Percentiles rank a stretch among this genome's conserved stretches.
Conservation (phyloP, 2,113 vertebrate species). For the Casuarius casuarius region DNA sequence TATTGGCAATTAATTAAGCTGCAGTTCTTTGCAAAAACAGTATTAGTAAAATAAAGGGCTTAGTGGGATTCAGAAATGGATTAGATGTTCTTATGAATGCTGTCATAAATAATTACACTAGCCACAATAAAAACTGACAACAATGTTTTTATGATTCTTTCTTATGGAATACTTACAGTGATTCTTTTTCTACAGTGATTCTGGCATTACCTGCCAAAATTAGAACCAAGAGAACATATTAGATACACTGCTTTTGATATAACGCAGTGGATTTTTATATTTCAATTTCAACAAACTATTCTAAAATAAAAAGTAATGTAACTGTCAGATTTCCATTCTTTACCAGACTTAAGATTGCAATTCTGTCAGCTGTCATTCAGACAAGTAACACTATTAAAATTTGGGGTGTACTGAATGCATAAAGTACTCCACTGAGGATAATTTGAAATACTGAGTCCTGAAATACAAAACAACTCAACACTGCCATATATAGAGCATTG, state of each 20-base stretch:
- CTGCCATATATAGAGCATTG: rapidly evolving
- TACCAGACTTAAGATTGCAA: not conserved
- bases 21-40: not conserved
- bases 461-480: not conserved
- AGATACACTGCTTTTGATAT: not conserved
- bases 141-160: not conserved
- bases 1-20: not conserved
- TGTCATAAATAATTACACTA: not conserved
- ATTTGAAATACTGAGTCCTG: not conserved
- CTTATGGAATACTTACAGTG: not conserved
- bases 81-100: not conserved
- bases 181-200: not conserved
- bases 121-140: not conserved
- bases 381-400: not conserved
- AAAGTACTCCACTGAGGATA: not conserved
- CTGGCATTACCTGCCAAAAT: not conserved
- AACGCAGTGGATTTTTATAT: not conserved
- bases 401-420: not conserved
- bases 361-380: not conserved
- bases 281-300: not conserved
- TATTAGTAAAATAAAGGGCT: not conserved
- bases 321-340: not conserved
- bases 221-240: not conserved
- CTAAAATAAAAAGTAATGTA: not conserved
- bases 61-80: not conserved